Conservation (phyloP, 1,140 invertebrate species). For the Drosophila nigrodunni region DNA sequence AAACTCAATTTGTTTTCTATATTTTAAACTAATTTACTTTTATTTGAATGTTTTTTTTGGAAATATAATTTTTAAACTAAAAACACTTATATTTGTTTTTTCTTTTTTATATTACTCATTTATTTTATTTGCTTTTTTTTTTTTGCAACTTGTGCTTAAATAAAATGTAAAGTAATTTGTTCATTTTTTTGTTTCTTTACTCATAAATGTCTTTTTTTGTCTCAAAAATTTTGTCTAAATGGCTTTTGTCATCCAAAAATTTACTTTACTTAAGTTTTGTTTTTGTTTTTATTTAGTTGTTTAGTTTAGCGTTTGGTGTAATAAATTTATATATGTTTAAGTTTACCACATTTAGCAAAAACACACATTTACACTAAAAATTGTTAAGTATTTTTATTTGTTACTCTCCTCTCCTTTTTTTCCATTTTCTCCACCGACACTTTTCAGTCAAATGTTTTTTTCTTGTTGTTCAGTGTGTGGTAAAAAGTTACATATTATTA, state of each 20-base stretch:
- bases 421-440: conserved; percentile 53
- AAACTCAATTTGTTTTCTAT: conserved; percentile 43
- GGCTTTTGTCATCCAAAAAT: conserved; percentile 81
- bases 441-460: conserved; percentile 79
- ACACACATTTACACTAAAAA: conserved; percentile 81
- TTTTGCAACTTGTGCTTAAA: conserved; percentile 75
- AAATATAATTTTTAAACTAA: conserved; percentile 82
- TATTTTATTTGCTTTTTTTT: conserved; percentile 25
- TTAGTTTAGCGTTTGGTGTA: conserved; percentile 71
- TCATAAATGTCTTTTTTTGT: conserved; percentile 81
- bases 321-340: conserved; percentile 74
- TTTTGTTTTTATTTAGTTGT: conserved; percentile 27
- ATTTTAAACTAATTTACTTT: conserved; percentile 80
- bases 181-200: conserved; percentile 58
- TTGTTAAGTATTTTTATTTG: conserved; percentile 54
- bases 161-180: conserved; percentile 82
- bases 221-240: conserved; percentile 84
- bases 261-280: conserved; percentile 79
- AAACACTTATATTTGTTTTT: conserved; percentile 81
- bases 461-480: conserved; percentile 74
- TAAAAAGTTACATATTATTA: conserved; percentile 57
- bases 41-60: conserved; percentile 75
- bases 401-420: conserved; percentile 11
- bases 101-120: conserved; percentile 51
- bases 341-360: conserved; percentile 83